These are phyloP conservation scores for Torymus texanus DNA, from an alignment of 2,888 invertebrate genomes.

Conservation along the genomic window DNA sequence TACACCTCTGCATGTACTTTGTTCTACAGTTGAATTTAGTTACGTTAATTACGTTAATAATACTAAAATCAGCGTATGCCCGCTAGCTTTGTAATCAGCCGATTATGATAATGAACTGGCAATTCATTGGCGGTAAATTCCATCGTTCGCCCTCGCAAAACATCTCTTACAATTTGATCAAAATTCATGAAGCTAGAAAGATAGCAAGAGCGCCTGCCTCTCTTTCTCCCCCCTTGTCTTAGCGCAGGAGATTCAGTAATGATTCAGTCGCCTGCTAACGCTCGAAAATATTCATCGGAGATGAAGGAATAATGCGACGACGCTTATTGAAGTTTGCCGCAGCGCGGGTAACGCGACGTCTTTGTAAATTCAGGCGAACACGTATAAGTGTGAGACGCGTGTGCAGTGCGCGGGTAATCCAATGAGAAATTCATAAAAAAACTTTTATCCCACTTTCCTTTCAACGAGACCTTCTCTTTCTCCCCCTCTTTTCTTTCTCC, in stretches of 20 bases:
- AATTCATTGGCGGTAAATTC: constrained; percentile 1
- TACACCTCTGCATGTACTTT: no score
- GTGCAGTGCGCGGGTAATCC: constrained; percentile 27
- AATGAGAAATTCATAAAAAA: constrained; percentile 50
- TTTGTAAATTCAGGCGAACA: constrained; percentile 4
- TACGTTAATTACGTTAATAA: neutral
- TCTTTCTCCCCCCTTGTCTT: no score
- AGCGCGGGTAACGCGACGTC: neutral
- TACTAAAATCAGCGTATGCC: no score
- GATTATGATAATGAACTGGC: constrained; percentile 3
- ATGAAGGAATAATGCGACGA: constrained; percentile 32
- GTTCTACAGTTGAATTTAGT: no score
- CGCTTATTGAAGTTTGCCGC: constrained; percentile 16
- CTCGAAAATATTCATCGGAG: constrained; percentile 35
- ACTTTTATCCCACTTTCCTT: constrained; percentile 35
- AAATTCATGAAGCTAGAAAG: no score
- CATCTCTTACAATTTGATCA: no score
- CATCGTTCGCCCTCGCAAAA: neutral
- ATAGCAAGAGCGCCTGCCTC: no score
- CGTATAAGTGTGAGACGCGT: neutral
- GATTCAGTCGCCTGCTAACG: no score
- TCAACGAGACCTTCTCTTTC: neutral
- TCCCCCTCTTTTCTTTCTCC: neutral
- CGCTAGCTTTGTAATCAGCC: neutral
- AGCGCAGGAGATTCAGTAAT: no score